Base-by-base conservation (phyloP, 2,888 invertebrate genomes). In the Cynaeus angustus region DNA sequence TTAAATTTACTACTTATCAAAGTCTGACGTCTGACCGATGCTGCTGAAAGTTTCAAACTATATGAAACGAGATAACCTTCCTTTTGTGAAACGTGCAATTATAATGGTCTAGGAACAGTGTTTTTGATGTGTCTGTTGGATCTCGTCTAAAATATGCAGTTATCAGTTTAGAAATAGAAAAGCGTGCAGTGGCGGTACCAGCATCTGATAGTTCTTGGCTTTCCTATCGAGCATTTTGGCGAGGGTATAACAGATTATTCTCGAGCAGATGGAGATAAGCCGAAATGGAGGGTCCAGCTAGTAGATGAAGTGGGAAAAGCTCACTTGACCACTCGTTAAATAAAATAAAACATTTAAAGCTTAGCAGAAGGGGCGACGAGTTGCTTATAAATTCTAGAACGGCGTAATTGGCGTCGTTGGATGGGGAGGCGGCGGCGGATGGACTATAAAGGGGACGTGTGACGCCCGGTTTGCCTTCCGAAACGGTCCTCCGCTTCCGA, bases 141-240 rank as follows among this genome's bases (percentile, higher is more conserved):
- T 61, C 53, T 43, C 50, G 50, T 50, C 56, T 65, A 65, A 65
- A 69, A 65, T 69, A 69, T 58, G 64, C 56, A 58, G 14, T 69
- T 69, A 69, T 65, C 58, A 45, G 48, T 41, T 26, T 26, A 45
- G 58, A 48, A 76, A 77, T 75, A 75, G 77, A 77, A 75, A 77
- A 76, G 75, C 72, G 59, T 58, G 56, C 66, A 59, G 77, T 78
- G 74, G 72, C 74, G 79, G 79, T 78, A 79, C 79, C 79, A 79
- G 79, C 77, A 79, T 79, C 75, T 74, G 76, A 78, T 78, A 79
- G 74, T 74, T 75, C 71, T 70, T 72, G 70, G 59, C 70, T 74
- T 77, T 73, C 66, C 72, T 77, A 75, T 76, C 76, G 56, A 71
- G 67, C 72, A 69, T 70, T 72, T 74, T 74, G 70, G 74, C 71